Conservation (phyloP, 2,888 invertebrate genomes). For the Cordilura impudica region DNA sequence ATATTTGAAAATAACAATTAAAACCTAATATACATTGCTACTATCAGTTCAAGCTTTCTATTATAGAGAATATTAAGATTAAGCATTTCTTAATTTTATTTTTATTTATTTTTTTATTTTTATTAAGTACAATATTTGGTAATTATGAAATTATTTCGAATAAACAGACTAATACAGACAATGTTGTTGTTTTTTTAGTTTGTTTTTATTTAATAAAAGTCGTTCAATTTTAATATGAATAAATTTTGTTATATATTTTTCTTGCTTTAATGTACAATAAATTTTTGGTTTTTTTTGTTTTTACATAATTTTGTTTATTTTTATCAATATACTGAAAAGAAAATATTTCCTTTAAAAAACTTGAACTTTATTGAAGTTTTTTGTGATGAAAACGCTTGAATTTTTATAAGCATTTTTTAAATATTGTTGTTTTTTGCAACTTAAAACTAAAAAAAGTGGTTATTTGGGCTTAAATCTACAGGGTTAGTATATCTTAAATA, state of each 20-base stretch:
- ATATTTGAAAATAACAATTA: too few relatives aligned
- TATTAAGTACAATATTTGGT: background rate
- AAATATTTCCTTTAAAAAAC: constrained; percentile 5
- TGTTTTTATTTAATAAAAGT: background rate
- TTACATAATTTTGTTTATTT: background rate
- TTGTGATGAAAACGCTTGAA: constrained; percentile 17
- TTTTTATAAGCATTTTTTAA: constrained; percentile 8
- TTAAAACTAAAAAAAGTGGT: constrained; percentile 23
- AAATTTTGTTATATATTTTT: background rate
- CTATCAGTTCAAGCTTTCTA: too few relatives aligned
- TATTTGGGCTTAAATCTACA: constrained; percentile 30
- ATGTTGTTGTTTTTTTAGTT: background rate
- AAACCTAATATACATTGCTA: too few relatives aligned
- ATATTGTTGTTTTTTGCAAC: background rate
- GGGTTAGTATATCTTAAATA: constrained; percentile 34
- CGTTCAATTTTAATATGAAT: background rate
- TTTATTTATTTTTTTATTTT: too few relatives aligned
- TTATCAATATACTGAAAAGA: background rate
- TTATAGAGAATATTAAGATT: too few relatives aligned
- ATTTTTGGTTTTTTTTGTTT: background rate
- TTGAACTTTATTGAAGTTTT: constrained; percentile 34
- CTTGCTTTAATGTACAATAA: background rate
- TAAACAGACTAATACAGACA: constrained; percentile 36
- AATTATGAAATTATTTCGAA: background rate
- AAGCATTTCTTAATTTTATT: too few relatives aligned